phyloP scores from a whole-genome alignment of 2,888 invertebrate genomes.

The Cephonodes hylas region DNA sequence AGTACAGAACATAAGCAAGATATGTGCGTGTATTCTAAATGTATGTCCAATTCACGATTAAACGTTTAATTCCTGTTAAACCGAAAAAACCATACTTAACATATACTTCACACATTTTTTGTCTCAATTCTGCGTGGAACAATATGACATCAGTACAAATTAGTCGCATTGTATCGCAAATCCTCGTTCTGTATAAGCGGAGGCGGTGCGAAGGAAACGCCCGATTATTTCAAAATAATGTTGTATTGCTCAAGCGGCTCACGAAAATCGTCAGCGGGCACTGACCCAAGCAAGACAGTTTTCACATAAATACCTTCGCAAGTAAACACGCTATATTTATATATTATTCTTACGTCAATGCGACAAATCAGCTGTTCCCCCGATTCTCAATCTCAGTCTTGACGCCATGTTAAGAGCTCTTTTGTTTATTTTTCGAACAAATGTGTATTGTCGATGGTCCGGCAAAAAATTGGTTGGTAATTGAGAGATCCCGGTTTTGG shows the following conservation, averaged over 20 bases:
- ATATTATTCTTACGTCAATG: neutral
- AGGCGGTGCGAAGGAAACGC: constrained; percentile 37
- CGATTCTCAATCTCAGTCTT: too few species aligned
- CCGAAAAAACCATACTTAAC: too few species aligned
- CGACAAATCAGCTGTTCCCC: too few species aligned
- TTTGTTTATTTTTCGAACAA: too few species aligned
- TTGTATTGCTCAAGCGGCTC: constrained; percentile 34
- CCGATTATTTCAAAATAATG: constrained; percentile 51
- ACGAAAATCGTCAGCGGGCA: constrained; percentile 41
- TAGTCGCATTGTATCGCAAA: neutral
- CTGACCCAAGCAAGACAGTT: constrained; percentile 36
- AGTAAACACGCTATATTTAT: neutral
- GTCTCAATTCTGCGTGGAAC: neutral
- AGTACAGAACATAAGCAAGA: too few species aligned
- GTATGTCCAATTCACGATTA: too few species aligned
- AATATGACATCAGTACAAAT: neutral
- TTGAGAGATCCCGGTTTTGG: too few species aligned
- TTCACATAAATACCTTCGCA: constrained; percentile 29
- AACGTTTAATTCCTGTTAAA: too few species aligned
- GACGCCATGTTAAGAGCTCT: too few species aligned
- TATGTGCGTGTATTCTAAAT: too few species aligned
- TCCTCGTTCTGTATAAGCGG: constrained; percentile 16
- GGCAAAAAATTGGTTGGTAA: too few species aligned
- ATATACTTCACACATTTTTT: neutral
- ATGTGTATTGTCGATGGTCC: too few species aligned